These are phyloP conservation scores for Megalops cyprinoides DNA, from an alignment of 2,797 vertebrate species.

Conservation along the genomic window DNA sequence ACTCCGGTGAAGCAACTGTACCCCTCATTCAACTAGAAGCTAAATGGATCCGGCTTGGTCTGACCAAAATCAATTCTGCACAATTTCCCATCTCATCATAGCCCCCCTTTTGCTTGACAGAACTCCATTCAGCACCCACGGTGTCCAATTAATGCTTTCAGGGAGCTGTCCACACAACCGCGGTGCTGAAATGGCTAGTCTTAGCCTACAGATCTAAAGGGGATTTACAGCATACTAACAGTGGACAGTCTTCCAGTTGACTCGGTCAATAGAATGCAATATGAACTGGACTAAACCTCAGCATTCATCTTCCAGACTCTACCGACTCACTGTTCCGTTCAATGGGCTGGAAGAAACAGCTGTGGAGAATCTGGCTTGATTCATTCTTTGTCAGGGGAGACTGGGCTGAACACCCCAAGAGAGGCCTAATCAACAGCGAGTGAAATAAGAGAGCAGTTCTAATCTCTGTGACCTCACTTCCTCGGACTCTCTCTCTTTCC, in stretches of 20 bases:
- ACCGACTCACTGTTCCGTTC: conserved; percentile 36
- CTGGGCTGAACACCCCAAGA: neutral
- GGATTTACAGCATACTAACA: conserved; percentile 4
- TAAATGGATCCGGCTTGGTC: neutral
- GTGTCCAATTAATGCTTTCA: neutral
- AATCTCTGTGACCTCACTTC: conserved; percentile 32
- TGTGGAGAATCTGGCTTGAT: conserved; percentile 35
- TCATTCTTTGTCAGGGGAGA: conserved; percentile 26
- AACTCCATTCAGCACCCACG: conserved; percentile 1
- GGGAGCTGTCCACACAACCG: neutral
- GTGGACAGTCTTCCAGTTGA: conserved; percentile 7
- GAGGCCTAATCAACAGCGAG: conserved; percentile 8
- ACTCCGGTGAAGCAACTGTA: neutral
- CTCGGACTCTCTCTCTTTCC: conserved; percentile 8
- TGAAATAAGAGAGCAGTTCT: conserved; percentile 41
- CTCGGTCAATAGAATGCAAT: conserved; percentile 19
- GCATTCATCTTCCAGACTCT: conserved; percentile 50
- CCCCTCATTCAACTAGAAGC: conserved; percentile 8
- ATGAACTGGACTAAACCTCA: conserved; percentile 43
- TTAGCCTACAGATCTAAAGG: neutral
- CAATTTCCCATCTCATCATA: conserved; percentile 36
- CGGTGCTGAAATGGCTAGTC: neutral
- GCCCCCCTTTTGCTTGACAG: conserved; percentile 15
- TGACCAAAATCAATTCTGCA: conserved; percentile 35
- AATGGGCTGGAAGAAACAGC: conserved; percentile 2